phyloP scores from a whole-genome alignment of 2,797 vertebrate genomes.

The Neostethus bicornis region DNA sequence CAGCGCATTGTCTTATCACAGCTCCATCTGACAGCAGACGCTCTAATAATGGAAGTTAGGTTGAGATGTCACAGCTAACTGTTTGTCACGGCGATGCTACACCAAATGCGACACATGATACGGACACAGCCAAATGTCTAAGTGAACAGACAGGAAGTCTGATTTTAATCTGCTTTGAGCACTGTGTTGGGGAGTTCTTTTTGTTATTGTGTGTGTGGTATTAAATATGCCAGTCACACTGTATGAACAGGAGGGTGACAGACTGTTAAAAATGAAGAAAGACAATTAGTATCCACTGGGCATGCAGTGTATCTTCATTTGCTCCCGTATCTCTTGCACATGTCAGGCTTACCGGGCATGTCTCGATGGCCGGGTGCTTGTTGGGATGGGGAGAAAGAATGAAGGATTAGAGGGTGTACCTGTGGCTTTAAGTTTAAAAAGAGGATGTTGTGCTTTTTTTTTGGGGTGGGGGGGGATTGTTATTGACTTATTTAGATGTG shows the following conservation, averaged over 20 bases:
- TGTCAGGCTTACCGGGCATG: constrained; percentile 66
- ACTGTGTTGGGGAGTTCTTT: constrained; percentile 14
- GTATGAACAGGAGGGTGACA: constrained; percentile 41
- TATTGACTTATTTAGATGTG: no score
- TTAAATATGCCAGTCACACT: constrained; percentile 59
- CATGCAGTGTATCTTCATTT: constrained; percentile 74
- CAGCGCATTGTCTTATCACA: constrained; percentile 63
- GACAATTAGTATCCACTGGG: constrained; percentile 65
- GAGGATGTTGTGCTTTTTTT: no score
- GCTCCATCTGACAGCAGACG: constrained; percentile 60
- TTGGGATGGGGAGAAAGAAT: constrained; percentile 57
- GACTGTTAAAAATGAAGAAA: constrained; percentile 54
- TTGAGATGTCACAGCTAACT: constrained; percentile 59
- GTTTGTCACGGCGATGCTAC: constrained; percentile 39
- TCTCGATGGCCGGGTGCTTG: constrained; percentile 50
- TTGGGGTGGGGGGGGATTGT: no score
- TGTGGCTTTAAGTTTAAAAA: no score
- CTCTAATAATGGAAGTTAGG: constrained; percentile 60
- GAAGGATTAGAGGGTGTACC: constrained; percentile 70
- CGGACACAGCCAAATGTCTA: constrained; percentile 32
- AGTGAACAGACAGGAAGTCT: constrained; percentile 43
- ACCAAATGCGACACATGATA: constrained; percentile 28
- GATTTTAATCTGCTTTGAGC: constrained; percentile 33
- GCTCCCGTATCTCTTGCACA: constrained; percentile 56
- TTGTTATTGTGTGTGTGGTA: constrained; percentile 21